Evolutionary conservation across 2,797 vertebrate genomes (phyloP).

Genomic region (Pangasius macronema): DNA sequence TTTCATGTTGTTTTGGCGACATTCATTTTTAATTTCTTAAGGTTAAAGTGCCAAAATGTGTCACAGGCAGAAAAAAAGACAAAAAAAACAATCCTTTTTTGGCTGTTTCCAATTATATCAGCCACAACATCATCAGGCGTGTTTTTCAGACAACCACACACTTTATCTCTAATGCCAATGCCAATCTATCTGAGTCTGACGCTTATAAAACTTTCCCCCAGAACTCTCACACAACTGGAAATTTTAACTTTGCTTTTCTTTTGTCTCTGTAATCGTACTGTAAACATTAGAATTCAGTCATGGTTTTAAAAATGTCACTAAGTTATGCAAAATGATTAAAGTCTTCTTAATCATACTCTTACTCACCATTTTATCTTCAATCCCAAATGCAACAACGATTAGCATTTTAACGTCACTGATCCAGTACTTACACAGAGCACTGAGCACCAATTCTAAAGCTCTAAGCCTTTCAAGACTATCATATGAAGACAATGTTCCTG

Average conservation of each 20-base stretch:
- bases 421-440: background rate
- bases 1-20: background rate
- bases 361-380: background rate
- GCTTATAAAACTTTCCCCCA: background rate
- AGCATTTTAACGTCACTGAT: background rate
- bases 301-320: background rate
- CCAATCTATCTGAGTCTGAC: background rate
- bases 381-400: constrained; percentile 1
- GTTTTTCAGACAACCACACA: background rate
- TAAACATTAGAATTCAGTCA: background rate
- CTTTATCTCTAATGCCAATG: background rate
- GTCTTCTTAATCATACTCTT: background rate
- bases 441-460: background rate
- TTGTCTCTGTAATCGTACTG: background rate
- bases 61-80: background rate
- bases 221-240: background rate
- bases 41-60: background rate
- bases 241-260: background rate
- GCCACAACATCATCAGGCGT: background rate
- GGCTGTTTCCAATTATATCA: background rate
- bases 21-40: background rate
- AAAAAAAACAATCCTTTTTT: background rate
- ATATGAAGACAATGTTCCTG: background rate
- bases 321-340: background rate
- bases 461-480: background rate